A percentile compares a stretch with the other conserved stretches of the same genome.
phyloP scores from a whole-genome alignment of 2,888 invertebrate species.

The Pammene fasciana region DNA sequence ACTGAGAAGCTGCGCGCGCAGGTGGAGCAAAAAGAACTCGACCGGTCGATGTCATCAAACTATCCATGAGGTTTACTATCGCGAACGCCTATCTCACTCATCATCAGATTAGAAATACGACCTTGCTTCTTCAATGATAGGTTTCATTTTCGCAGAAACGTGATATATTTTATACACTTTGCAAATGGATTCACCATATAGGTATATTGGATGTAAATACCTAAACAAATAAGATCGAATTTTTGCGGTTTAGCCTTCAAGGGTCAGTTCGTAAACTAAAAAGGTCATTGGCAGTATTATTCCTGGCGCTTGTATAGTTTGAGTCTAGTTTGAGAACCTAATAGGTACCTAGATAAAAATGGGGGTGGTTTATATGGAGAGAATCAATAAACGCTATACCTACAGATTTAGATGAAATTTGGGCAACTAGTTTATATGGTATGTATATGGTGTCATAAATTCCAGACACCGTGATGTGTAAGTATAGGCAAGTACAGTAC shows the following conservation, averaged over 20 bases:
- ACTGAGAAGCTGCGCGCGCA: constrained; percentile 56
- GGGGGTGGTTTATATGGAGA: too few species aligned
- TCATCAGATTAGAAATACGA: constrained; percentile 12
- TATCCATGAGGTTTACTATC: constrained; percentile 4
- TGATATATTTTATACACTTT: background rate
- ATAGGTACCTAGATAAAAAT: background rate
- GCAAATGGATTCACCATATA: constrained; percentile 26
- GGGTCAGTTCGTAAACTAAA: constrained; percentile 13
- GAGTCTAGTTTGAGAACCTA: background rate
- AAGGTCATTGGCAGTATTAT: constrained; percentile 33
- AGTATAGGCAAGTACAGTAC: too few species aligned
- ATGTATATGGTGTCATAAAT: too few species aligned
- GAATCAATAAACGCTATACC: too few species aligned
- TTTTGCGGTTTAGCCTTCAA: constrained; percentile 26
- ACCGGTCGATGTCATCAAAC: constrained; percentile 62
- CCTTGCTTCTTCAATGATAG: background rate
- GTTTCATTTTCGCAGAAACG: background rate
- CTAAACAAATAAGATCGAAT: constrained; percentile 25
- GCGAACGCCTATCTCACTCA: constrained; percentile 7
- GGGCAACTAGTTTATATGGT: too few species aligned
- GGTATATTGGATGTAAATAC: constrained; percentile 37
- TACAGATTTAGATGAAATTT: too few species aligned
- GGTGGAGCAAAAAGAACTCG: constrained; percentile 60
- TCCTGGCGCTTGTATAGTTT: constrained; percentile 1
- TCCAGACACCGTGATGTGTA: too few species aligned